A percentile compares a stretch with the other conserved stretches of the same genome.
Conservation (phyloP, 2,888 invertebrate genomes). For the Cryptocephalus moraei region DNA sequence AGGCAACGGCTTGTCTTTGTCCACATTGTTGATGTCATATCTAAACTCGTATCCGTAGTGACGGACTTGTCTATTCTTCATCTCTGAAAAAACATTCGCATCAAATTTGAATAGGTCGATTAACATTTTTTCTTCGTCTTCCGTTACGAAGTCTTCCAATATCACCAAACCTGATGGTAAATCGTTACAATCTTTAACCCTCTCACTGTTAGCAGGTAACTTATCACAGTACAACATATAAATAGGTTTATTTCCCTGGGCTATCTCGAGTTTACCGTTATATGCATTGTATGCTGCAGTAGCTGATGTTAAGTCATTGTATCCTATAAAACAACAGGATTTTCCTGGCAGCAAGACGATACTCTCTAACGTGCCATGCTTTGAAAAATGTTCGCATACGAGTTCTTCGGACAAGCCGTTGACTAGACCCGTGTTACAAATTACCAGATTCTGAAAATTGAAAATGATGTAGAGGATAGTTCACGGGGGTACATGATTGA, state of each 20-base stretch:
- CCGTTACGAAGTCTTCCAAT: slow-evolving; percentile 59
- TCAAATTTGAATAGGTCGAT: slow-evolving; percentile 44
- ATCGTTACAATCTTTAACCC: slow-evolving; percentile 30
- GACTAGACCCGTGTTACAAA: slow-evolving; percentile 83
- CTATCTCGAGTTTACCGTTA: slow-evolving; percentile 50
- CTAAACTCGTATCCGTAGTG: slow-evolving; percentile 90
- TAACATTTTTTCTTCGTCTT: slow-evolving; percentile 54
- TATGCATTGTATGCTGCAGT: slow-evolving; percentile 44
- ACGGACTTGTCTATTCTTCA: slow-evolving; percentile 77
- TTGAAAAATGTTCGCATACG: slow-evolving; percentile 44
- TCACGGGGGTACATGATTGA: not conserved
- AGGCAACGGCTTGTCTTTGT: slow-evolving; percentile 54
- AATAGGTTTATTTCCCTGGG: slow-evolving; percentile 49
- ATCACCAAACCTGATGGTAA: slow-evolving; percentile 62
- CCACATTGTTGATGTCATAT: slow-evolving; percentile 79
- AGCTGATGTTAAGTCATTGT: slow-evolving; percentile 43
- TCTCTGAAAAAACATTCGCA: slow-evolving; percentile 37
- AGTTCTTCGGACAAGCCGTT: slow-evolving; percentile 63
- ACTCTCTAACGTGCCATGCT: slow-evolving; percentile 46
- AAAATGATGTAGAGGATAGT: slow-evolving; percentile 7
- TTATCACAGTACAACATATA: slow-evolving; percentile 55
- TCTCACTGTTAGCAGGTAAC: slow-evolving; percentile 15
- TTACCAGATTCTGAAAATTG: slow-evolving; percentile 55
- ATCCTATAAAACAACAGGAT: slow-evolving; percentile 70
- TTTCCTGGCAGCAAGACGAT: slow-evolving; percentile 67